These are phyloP conservation scores for Nanger granti DNA, from an alignment of 2,113 vertebrate species.

Conservation along the genomic window DNA sequence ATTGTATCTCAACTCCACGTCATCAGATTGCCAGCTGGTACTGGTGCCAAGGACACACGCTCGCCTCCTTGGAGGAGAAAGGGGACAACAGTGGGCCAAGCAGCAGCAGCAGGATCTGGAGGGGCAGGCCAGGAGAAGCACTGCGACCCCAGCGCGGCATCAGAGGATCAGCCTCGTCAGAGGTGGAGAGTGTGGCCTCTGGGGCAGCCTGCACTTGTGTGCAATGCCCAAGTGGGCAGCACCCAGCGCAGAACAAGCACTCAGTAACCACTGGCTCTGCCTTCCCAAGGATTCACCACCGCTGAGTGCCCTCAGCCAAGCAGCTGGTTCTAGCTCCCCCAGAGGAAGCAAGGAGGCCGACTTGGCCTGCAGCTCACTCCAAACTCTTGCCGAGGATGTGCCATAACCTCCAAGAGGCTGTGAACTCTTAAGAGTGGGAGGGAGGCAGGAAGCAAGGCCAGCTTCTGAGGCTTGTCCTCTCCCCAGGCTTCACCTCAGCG, in stretches of 20 bases:
- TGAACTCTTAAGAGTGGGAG: background rate
- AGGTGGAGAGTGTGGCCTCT: accelerated
- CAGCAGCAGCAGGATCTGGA: too few species aligned
- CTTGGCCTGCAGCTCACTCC: background rate
- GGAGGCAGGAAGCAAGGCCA: background rate
- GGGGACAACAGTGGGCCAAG: background rate
- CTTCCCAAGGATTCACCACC: background rate
- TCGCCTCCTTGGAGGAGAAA: background rate
- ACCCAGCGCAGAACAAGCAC: accelerated
- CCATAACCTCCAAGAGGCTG: background rate
- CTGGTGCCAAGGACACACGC: accelerated
- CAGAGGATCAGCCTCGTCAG: accelerated
- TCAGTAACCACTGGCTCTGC: accelerated
- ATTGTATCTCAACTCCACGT: accelerated
- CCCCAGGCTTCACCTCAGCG: accelerated
- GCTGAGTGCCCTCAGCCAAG: background rate
- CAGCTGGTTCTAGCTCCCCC: background rate
- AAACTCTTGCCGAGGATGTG: background rate
- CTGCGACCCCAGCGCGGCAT: accelerated
- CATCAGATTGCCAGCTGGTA: background rate
- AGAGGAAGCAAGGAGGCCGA: background rate
- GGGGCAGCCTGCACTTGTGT: accelerated
- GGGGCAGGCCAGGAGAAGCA: accelerated
- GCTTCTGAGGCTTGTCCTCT: accelerated
- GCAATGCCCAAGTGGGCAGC: background rate